Conservation (phyloP, 2,113 vertebrate genomes). For the Halichoerus grypus region DNA sequence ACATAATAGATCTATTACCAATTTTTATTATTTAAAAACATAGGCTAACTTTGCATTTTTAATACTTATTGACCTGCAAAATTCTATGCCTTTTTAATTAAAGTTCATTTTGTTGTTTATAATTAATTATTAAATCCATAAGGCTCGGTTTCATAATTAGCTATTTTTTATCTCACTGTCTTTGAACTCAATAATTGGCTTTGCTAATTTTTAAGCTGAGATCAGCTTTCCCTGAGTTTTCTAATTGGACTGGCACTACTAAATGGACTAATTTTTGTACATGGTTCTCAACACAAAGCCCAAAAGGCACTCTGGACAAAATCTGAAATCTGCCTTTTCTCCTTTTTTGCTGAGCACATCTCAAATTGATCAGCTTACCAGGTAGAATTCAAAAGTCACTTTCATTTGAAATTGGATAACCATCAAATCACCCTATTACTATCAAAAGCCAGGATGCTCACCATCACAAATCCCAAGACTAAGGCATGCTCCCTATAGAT, state of each 20-base stretch:
- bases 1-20: not conserved
- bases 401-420: slow-evolving; percentile 39
- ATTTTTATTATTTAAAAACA: slow-evolving; percentile 1
- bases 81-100: slow-evolving; percentile 53
- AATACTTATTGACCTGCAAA: slow-evolving; percentile 2
- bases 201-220: slow-evolving; percentile 11
- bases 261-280: not conserved
- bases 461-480: not conserved
- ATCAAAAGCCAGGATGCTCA: not conserved
- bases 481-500: too few relatives aligned
- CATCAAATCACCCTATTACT: not conserved
- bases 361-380: not conserved
- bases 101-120: slow-evolving; percentile 17
- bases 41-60: slow-evolving; percentile 48
- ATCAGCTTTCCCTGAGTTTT: slow-evolving; percentile 35
- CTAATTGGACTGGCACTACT: not conserved
- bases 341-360: not conserved
- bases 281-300: not conserved
- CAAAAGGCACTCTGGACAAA: not conserved
- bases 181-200: not conserved
- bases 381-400: slow-evolving; percentile 13
- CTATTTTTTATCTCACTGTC: slow-evolving; percentile 14
- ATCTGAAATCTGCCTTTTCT: slow-evolving; percentile 29
- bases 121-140: slow-evolving; percentile 29
- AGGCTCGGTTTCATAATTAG: not conserved